Conservation (phyloP, 1,140 invertebrate species). For the Charaxes varanes region DNA sequence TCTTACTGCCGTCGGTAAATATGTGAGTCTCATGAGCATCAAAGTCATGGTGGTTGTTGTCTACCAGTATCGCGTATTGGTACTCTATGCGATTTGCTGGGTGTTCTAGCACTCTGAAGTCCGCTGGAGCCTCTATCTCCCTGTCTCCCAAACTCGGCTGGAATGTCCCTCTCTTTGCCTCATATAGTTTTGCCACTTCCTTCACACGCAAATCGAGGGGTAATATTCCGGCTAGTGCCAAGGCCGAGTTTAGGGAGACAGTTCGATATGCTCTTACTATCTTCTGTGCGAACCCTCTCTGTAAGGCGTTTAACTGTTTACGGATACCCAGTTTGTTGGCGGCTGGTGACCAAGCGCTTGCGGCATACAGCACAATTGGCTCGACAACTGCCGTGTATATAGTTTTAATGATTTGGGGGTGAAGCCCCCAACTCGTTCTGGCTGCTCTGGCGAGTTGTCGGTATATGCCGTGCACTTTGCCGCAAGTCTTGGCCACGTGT, state of each 20-base stretch:
- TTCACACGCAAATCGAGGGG: slow-evolving; percentile 20
- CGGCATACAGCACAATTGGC: slow-evolving; percentile 22
- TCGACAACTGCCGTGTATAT: slow-evolving; percentile 20
- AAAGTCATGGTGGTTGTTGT: neutral
- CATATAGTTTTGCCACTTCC: slow-evolving; percentile 20
- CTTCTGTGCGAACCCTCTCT: too few relatives aligned
- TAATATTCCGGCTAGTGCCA: slow-evolving; percentile 20
- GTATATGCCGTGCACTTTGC: slow-evolving; percentile 6
- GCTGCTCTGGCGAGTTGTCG: slow-evolving; percentile 9
- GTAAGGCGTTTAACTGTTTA: slow-evolving; percentile 9
- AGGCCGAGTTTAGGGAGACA: slow-evolving; percentile 20
- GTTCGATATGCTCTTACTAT: slow-evolving; percentile 18
- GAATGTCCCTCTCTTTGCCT: slow-evolving; percentile 10
- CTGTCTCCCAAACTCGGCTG: slow-evolving; percentile 3
- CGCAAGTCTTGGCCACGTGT: slow-evolving; percentile 2
- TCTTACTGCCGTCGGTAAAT: slow-evolving; percentile 15
- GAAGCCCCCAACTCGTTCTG: slow-evolving; percentile 11
- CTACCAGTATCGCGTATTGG: neutral
- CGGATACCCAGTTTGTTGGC: slow-evolving; percentile 1
- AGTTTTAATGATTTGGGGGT: slow-evolving; percentile 12
- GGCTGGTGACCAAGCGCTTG: slow-evolving; percentile 16
- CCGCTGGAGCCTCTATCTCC: slow-evolving; percentile 10
- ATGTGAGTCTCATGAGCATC: neutral
- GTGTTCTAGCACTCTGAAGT: neutral
- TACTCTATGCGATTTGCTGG: slow-evolving; percentile 5